Evolutionary conservation across 2,888 invertebrate genomes (phyloP).

Genomic region (Andricus curvator): DNA sequence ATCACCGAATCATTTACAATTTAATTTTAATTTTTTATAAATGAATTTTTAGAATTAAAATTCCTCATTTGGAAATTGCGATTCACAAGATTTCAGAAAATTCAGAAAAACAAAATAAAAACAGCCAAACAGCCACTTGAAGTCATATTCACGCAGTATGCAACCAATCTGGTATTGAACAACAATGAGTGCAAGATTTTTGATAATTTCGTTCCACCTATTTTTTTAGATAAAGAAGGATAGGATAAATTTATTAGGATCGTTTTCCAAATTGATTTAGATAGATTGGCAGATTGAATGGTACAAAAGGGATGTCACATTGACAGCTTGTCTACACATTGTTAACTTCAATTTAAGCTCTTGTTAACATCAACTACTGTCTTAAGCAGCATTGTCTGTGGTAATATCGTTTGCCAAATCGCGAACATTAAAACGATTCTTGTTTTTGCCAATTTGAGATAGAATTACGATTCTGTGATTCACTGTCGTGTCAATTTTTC

Average conservation of each 20-base stretch:
- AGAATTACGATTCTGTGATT: constrained; percentile 34
- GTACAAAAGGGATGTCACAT: neutral
- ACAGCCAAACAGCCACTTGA: too few relatives aligned
- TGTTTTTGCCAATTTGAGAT: constrained; percentile 50
- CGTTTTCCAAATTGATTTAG: neutral
- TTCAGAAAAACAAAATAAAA: too few relatives aligned
- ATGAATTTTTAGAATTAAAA: too few relatives aligned
- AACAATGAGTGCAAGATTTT: too few relatives aligned
- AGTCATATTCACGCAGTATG: too few relatives aligned
- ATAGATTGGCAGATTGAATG: neutral
- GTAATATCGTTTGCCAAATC: constrained; percentile 62
- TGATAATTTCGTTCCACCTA: too few relatives aligned
- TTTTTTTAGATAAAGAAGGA: too few relatives aligned
- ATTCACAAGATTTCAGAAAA: too few relatives aligned
- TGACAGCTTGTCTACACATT: constrained; percentile 54
- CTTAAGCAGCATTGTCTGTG: constrained; percentile 54
- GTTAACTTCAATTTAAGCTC: constrained; percentile 55
- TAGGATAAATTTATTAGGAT: neutral
- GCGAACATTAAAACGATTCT: constrained; percentile 53
- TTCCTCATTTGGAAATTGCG: too few relatives aligned
- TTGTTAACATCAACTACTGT: constrained; percentile 64
- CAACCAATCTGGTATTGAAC: too few relatives aligned
- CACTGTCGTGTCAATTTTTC: constrained; percentile 50
- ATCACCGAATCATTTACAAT: too few relatives aligned
- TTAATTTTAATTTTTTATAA: too few relatives aligned